phyloP scores from a whole-genome alignment of 2,888 invertebrate genomes.

The Apodemia hepburni region DNA sequence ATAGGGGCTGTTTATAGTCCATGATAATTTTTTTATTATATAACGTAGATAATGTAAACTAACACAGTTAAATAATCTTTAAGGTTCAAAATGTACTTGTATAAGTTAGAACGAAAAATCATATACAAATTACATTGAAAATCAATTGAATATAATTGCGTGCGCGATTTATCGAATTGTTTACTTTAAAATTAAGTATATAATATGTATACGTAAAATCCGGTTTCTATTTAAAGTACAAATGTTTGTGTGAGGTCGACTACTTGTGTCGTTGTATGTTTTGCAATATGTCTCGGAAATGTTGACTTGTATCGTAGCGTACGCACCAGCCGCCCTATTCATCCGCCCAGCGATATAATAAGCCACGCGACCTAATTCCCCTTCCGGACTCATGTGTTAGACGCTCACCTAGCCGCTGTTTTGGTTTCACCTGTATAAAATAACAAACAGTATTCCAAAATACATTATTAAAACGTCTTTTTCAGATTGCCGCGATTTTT shows the following conservation, averaged over 20 bases:
- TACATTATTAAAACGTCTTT: not conserved
- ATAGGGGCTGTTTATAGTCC: no score
- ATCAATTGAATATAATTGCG: no score
- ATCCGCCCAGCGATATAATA: slow-evolving; percentile 53
- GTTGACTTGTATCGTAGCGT: slow-evolving; percentile 20
- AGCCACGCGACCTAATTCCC: slow-evolving; percentile 66
- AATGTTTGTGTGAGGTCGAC: not conserved
- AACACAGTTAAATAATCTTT: no score
- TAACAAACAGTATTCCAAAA: slow-evolving; percentile 3
- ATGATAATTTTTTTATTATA: no score
- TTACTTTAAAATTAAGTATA: not conserved
- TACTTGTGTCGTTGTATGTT: slow-evolving; percentile 2
- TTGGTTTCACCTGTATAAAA: slow-evolving; percentile 23
- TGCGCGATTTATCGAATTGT: no score
- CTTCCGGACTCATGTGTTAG: slow-evolving; percentile 56
- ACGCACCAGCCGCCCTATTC: slow-evolving; percentile 39
- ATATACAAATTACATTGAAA: no score
- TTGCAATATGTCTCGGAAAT: not conserved
- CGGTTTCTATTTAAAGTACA: not conserved
- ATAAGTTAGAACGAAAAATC: no score
- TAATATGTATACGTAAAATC: not conserved
- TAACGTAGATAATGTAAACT: no score
- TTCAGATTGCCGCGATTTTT: not conserved
- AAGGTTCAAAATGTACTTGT: no score
- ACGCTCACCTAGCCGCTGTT: slow-evolving; percentile 45